Percentiles rank a stretch among this genome's conserved stretches.
Evolutionary conservation across 2,797 vertebrate species (phyloP).

Genomic region (Mergus octosetaceus): DNA sequence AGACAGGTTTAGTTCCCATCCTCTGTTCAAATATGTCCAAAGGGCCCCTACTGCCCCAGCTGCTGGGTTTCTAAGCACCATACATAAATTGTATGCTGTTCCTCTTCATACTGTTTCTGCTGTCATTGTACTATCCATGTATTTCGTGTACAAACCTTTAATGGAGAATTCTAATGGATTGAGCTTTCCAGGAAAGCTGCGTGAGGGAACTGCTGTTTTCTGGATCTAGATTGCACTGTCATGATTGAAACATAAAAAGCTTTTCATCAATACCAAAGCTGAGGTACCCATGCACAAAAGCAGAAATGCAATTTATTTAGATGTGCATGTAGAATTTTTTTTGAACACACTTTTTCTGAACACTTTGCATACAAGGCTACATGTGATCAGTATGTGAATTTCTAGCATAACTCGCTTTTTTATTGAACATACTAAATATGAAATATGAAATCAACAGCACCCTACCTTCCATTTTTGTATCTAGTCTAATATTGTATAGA

Average conservation of each 20-base stretch:
- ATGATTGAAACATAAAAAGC: not conserved
- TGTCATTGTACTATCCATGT: not conserved
- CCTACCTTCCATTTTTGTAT: not conserved
- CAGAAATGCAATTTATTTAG: not conserved
- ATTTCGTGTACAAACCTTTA: not conserved
- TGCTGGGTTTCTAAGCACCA: not conserved
- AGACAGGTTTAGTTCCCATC: not conserved
- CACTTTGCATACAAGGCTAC: fast-evolving
- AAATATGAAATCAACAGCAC: not conserved
- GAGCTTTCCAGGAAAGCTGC: not conserved
- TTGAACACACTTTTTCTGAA: not conserved
- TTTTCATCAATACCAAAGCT: not conserved
- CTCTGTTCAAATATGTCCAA: not conserved
- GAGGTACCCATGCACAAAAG: not conserved
- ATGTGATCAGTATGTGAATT: not conserved
- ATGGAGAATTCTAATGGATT: not conserved
- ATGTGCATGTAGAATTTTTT: not conserved
- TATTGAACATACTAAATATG: not conserved
- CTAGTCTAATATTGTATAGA: fast-evolving
- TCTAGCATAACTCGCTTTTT: not conserved
- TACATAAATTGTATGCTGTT: not conserved
- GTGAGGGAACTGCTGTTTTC: not conserved
- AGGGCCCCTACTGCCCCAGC: not conserved
- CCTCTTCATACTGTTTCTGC: not conserved
- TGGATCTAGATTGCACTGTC: not conserved